Evolutionary conservation across 2,797 vertebrate genomes (phyloP), one percentile per base, ranked within the genome.

Genomic region (Oryzias dopingdopingensis): DNA sequence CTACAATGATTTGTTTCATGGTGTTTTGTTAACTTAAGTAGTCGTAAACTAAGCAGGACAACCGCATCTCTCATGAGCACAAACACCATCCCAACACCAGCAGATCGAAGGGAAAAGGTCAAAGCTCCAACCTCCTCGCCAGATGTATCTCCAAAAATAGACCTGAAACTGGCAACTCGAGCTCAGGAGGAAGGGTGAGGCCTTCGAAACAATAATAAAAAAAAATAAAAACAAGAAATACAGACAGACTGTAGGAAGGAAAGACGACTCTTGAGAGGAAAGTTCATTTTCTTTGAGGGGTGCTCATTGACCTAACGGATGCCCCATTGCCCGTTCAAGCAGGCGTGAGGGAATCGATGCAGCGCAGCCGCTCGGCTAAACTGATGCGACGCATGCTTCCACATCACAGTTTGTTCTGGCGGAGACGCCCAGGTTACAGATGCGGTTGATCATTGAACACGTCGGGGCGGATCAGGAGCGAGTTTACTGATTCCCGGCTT

Each of bases 401-500:
- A 81, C 73, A 81, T 73, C 82, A 41, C 53, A 78, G 69, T 88
- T 88, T 87, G 83, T 85, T 87, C 87, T 75, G 80, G 79, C 83
- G 81, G 84, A 88, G 76, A 74, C 75, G 8, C 70, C 71, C 48
- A 85, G 82, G 86, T 85, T 86, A 87, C 79, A 81, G 82, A 82
- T 65, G 73, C 67, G 76, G 82, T 85, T 88, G 89, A 89, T 89
- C 88, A 90, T 87, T 89, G 88, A 90, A 86, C 88, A 85, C 2
- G 84, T 88, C 88, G 53, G 63, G 12, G 72, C 14, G 24, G 73
- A 86, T 88, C 80, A 86, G 72, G 69, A 41, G 20, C 15, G 57
- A 71, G 78, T 86, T 87, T 84, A 86, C 76, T 76, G 82, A 90
- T 86, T 78, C 26, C 57, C 2, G 55, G 84, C 74, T 88, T 88